A percentile compares a stretch with the other conserved stretches of the same genome.
Conservation (phyloP, 2,888 invertebrate genomes). For the Aleiodes testaceus region DNA sequence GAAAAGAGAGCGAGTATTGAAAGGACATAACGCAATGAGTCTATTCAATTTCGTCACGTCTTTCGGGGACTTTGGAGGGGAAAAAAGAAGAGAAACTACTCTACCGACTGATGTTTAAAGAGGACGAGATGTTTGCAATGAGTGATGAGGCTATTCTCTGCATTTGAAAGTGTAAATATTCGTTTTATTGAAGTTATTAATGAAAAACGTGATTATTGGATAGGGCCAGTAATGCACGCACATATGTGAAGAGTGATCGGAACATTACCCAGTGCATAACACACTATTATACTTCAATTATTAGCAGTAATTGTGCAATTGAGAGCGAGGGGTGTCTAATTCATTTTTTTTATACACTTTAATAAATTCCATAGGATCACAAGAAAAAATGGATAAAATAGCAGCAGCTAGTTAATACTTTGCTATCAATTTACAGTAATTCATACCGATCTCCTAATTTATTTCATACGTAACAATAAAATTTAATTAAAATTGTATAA, state of each 20-base stretch:
- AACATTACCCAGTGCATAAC: background rate
- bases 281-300: slow-evolving; percentile 12
- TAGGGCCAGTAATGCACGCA: no score
- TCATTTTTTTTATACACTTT: slow-evolving; percentile 2
- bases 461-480: background rate
- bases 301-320: slow-evolving; percentile 30
- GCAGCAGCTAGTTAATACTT: background rate
- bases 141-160: no score
- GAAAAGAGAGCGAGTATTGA: background rate
- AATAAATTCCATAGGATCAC: background rate
- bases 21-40: background rate
- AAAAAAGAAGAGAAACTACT: background rate
- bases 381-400: background rate
- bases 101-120: slow-evolving; percentile 14
- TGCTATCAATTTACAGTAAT: background rate
- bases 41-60: background rate
- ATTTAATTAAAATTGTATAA: background rate
- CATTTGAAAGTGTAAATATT: no score
- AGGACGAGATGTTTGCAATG: background rate
- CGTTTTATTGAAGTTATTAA: no score
- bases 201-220: no score
- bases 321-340: slow-evolving; percentile 7
- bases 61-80: background rate
- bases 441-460: background rate
- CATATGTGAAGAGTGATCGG: background rate